phyloP scores from a whole-genome alignment of 2,113 vertebrate species.

The Eurystomus gularis region DNA sequence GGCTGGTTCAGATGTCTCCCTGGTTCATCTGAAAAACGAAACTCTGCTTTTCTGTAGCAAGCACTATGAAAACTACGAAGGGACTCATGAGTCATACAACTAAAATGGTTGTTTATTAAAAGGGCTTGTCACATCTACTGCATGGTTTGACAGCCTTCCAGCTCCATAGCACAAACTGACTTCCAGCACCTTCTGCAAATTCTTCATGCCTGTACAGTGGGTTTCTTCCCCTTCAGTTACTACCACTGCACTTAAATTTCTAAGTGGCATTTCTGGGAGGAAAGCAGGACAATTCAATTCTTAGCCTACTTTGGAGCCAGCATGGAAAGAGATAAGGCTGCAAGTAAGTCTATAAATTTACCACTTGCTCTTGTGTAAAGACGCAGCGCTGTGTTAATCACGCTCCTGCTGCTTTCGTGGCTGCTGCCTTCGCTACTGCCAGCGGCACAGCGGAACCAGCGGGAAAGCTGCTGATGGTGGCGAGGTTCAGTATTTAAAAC shows the following conservation, averaged over 20 bases:
- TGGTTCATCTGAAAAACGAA: background rate
- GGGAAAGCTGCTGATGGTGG: background rate
- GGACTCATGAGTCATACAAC: background rate
- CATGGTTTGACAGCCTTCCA: background rate
- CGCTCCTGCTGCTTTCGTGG: background rate
- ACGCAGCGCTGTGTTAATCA: background rate
- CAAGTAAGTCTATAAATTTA: background rate
- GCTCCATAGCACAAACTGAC: fast-evolving
- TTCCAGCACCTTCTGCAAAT: background rate
- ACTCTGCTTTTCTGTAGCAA: background rate
- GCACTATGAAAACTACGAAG: background rate
- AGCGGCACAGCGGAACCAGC: fast-evolving
- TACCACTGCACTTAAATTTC: fast-evolving
- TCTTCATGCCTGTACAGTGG: fast-evolving
- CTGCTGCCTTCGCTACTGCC: background rate
- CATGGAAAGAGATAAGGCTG: background rate
- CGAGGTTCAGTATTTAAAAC: background rate
- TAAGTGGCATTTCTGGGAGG: fast-evolving
- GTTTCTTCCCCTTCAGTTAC: background rate
- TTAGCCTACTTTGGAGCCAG: background rate
- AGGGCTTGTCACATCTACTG: background rate
- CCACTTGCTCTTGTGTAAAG: background rate
- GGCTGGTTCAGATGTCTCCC: background rate
- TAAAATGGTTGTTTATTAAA: background rate
- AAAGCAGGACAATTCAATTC: background rate